These are phyloP conservation scores for Ypsolopha scabrella DNA, from an alignment of 2,888 invertebrate species.

Conservation along the genomic window DNA sequence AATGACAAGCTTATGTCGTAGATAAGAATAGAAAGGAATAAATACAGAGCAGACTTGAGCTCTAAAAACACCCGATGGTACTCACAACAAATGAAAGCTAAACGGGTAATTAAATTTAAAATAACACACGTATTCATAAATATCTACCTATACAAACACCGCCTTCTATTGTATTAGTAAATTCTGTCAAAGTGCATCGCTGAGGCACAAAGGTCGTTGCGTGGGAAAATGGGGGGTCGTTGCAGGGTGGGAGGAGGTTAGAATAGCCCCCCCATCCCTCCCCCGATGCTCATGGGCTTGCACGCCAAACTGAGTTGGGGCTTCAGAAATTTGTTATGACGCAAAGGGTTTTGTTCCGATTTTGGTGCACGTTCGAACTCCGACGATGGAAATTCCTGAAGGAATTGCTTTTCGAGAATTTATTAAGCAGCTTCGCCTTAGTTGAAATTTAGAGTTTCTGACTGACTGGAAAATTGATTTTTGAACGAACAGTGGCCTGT, in stretches of 20 bases:
- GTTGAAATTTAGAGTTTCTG: too few relatives aligned
- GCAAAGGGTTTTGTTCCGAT: slow-evolving; percentile 26
- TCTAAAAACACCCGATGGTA: too few relatives aligned
- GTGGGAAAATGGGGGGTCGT: slow-evolving; percentile 37
- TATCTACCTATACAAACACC: slow-evolving; percentile 10
- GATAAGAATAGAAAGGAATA: too few relatives aligned
- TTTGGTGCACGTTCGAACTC: background rate
- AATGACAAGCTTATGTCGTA: too few relatives aligned
- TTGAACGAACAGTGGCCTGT: too few relatives aligned
- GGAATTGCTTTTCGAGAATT: slow-evolving; percentile 20
- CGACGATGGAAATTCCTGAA: background rate
- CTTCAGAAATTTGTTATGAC: slow-evolving; percentile 68
- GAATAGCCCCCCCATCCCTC: slow-evolving; percentile 15
- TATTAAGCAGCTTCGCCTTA: slow-evolving; percentile 34
- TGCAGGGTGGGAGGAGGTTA: slow-evolving; percentile 19
- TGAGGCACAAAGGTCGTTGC: slow-evolving; percentile 69
- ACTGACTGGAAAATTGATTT: too few relatives aligned
- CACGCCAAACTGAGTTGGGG: slow-evolving; percentile 46
- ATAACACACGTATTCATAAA: too few relatives aligned
- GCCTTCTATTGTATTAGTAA: slow-evolving; percentile 69
- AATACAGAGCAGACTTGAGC: too few relatives aligned
- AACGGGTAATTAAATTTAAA: too few relatives aligned
- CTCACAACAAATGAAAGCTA: too few relatives aligned
- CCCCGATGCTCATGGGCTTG: slow-evolving; percentile 47
- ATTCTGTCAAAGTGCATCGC: slow-evolving; percentile 69